A percentile compares a stretch with the other conserved stretches of the same genome.
phyloP scores from a whole-genome alignment of 1,140 invertebrate species.

The Bombus affinis region DNA sequence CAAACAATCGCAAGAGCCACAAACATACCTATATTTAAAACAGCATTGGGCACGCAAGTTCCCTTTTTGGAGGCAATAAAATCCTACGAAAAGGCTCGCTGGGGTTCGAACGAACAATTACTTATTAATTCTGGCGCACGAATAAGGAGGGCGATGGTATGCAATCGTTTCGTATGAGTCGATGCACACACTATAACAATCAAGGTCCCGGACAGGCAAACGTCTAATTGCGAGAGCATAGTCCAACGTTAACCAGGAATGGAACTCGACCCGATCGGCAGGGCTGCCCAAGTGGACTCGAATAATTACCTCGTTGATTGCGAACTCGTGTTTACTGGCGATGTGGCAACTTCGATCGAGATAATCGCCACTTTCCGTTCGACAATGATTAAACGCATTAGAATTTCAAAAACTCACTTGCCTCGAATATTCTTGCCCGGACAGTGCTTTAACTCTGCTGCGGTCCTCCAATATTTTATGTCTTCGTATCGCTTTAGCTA shows the following conservation, averaged over 20 bases:
- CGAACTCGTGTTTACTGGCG: slow-evolving; percentile 36
- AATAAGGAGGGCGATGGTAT: slow-evolving; percentile 17
- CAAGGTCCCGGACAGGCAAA: slow-evolving; percentile 39
- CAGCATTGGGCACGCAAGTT: too few species aligned
- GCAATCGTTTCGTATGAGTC: slow-evolving; percentile 27
- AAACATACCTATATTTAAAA: background rate
- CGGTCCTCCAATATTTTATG: background rate
- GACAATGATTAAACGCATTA: slow-evolving; percentile 21
- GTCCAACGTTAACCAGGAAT: slow-evolving; percentile 45
- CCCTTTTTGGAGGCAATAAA: background rate
- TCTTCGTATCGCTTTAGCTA: background rate
- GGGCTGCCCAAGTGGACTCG: slow-evolving; percentile 38
- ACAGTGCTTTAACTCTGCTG: background rate
- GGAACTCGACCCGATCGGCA: slow-evolving; percentile 21
- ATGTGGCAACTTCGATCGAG: slow-evolving; percentile 37
- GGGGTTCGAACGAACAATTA: slow-evolving; percentile 34
- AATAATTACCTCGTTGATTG: slow-evolving; percentile 47
- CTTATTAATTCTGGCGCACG: slow-evolving; percentile 37
- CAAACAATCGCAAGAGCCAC: background rate
- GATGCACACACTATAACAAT: slow-evolving; percentile 44
- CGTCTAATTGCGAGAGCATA: slow-evolving; percentile 49
- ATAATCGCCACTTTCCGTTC: slow-evolving; percentile 11
- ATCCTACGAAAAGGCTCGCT: background rate
- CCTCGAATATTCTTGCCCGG: background rate
- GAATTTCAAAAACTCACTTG: slow-evolving; percentile 22